A percentile compares a stretch with the other conserved stretches of the same genome.
These are phyloP conservation scores for Malurus elegans DNA, from an alignment of 2,113 vertebrate species.

Conservation along the genomic window DNA sequence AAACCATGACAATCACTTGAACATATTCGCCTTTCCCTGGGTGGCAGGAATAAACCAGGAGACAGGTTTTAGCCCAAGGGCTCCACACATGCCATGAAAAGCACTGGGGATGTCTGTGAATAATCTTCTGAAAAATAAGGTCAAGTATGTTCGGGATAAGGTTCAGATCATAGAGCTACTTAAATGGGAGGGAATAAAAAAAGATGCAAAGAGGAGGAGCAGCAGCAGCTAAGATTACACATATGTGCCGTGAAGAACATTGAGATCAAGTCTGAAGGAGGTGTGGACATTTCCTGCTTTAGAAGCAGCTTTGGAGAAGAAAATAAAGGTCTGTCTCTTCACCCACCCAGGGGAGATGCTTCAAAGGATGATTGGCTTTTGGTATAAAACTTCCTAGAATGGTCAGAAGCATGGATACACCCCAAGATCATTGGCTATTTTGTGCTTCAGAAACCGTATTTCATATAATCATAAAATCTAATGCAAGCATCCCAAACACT, in stretches of 20 bases:
- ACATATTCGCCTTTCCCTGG: neutral
- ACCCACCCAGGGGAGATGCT: neutral
- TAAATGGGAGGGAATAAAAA: neutral
- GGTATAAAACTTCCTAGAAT: neutral
- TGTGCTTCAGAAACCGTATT: neutral
- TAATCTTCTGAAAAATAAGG: neutral
- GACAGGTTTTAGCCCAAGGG: neutral
- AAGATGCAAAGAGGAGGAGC: neutral
- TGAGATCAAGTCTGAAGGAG: constrained; percentile 13
- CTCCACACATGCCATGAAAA: neutral
- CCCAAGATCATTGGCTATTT: neutral
- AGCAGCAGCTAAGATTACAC: neutral
- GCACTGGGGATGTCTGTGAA: neutral
- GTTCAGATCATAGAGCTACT: neutral
- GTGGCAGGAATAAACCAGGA: neutral
- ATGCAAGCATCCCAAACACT: neutral
- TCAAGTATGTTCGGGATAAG: neutral
- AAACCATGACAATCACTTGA: neutral
- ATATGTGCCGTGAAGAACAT: neutral
- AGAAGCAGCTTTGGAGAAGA: constrained; percentile 4
- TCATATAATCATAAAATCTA: neutral
- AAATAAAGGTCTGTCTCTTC: constrained; percentile 8
- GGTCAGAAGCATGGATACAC: neutral
- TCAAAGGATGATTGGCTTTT: neutral
- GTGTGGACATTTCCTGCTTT: constrained; percentile 11